Evolutionary conservation across 2,797 vertebrate species (phyloP), one percentile per base, ranked within the genome.

Genomic region (Tinamus major): DNA sequence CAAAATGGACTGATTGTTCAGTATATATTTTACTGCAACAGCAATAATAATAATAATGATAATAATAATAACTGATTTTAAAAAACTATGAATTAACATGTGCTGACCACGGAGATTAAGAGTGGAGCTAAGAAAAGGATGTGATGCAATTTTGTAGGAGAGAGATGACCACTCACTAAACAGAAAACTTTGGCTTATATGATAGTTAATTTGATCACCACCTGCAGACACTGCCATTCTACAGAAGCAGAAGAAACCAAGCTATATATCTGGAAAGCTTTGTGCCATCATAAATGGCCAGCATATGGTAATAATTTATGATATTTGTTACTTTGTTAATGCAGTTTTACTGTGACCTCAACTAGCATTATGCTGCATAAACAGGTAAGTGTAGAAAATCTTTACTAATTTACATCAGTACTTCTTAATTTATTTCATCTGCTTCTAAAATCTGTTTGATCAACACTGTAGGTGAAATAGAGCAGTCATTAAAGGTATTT

Each of bases 371-470:
- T 6, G 46, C 33, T 87, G 23, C 55, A 83, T 67, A 55, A 21
- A 70, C 6, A 80, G 51, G 27, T 27, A 74, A 67, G 48, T 16
- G 29, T 4, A 90, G 37, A 58, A 94, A 92, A 75, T 29, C 62
- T n/a, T 76, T 68, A 19, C 26, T 35, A 64, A 17, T 71, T 86
- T 79, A 55, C 41, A 72, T 35, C 39, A 85, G 48, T 29, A 31
- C 79, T 87, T 76, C 27, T 65, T 44, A 29, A 65, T 56, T 89
- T 37, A 33, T 67, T 31, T 90, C 69, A 79, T 77, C 31, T 79
- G 51, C 31, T 51, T 64, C 39, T 94, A 78, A 89, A 87, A 72
- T 80, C 49, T 88, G 65, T 86, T 92, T 94, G 3, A 31, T 21
- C 26, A 90, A 48, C 58, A 41, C 18, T 44, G 7, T 12, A 42